Conservation (phyloP, 2,113 vertebrate species). For the Speoplatyrhinus poulsoni region DNA sequence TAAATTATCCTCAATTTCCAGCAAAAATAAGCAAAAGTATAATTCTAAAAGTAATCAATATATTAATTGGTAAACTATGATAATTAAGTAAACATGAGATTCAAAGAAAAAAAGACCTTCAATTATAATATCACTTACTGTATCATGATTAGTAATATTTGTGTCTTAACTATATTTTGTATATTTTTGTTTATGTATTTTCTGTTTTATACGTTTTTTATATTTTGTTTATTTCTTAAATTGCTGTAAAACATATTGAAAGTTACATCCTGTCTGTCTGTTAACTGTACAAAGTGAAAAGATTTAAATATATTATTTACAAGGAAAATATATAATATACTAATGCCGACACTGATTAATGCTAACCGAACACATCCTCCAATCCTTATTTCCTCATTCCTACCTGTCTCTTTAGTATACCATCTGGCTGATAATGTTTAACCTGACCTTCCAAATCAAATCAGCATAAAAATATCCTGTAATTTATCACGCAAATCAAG, state of each 20-base stretch:
- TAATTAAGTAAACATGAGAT: constrained; percentile 74
- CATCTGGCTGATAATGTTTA: constrained; percentile 42
- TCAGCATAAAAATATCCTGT: constrained; percentile 71
- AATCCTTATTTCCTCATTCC: constrained; percentile 36
- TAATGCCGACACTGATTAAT: constrained; percentile 65
- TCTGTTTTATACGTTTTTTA: constrained; percentile 66
- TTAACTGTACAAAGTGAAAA: constrained; percentile 80
- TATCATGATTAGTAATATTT: constrained; percentile 68
- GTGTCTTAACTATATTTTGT: constrained; percentile 75
- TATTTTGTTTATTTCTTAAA: constrained; percentile 74
- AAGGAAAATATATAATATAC: constrained; percentile 63
- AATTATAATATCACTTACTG: constrained; percentile 67
- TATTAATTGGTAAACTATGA: constrained; percentile 72
- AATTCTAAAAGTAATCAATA: constrained; percentile 72
- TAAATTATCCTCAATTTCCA: constrained; percentile 62
- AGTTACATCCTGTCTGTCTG: constrained; percentile 80
- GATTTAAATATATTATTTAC: constrained; percentile 75
- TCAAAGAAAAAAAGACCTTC: constrained; percentile 68
- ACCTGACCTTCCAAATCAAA: constrained; percentile 63
- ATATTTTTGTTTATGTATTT: constrained; percentile 66
- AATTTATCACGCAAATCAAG: constrained; percentile 34
- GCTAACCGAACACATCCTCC: constrained; percentile 31
- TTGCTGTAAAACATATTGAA: constrained; percentile 78
- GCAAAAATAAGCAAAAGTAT: constrained; percentile 67
- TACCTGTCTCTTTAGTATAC: constrained; percentile 1